These are phyloP conservation scores for Formica selysi DNA, from an alignment of 1,140 invertebrate species.

Conservation along the genomic window DNA sequence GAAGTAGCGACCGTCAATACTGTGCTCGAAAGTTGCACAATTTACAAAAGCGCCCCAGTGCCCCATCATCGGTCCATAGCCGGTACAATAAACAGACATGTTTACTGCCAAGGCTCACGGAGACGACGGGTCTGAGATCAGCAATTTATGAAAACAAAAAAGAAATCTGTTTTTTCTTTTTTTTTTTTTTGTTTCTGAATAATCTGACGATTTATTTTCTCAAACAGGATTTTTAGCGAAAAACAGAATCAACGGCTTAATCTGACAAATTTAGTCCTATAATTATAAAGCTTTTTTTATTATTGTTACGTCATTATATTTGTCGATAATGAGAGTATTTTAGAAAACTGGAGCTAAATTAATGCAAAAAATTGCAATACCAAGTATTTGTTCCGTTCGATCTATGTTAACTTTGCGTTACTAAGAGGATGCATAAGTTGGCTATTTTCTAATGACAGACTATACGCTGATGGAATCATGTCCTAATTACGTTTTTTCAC, in stretches of 20 bases:
- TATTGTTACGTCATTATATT: too few relatives aligned
- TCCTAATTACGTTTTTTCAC: constrained; percentile 27
- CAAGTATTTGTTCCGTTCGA: not conserved
- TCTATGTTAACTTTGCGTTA: not conserved
- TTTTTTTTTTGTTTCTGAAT: not conserved
- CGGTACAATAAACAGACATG: not conserved
- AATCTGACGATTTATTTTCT: not conserved
- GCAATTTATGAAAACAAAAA: not conserved
- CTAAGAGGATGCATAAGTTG: constrained; percentile 34
- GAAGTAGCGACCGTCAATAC: constrained; percentile 5
- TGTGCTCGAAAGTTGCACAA: constrained; percentile 38
- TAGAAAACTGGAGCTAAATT: not conserved
- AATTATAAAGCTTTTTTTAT: too few relatives aligned
- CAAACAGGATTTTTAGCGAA: not conserved
- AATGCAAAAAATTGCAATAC: not conserved
- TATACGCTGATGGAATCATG: not conserved
- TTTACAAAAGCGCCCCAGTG: constrained; percentile 42
- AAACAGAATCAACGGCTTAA: too few relatives aligned
- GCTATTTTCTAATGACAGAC: constrained; percentile 46
- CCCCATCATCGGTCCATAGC: constrained; percentile 6
- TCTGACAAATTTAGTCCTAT: too few relatives aligned
- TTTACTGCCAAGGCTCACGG: constrained; percentile 13
- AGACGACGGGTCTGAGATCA: too few relatives aligned
- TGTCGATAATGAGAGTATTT: not conserved
- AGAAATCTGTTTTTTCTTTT: not conserved